Percentiles rank a stretch among this genome's conserved stretches.
Conservation (phyloP, 2,797 vertebrate species). For the Thaleichthys pacificus region DNA sequence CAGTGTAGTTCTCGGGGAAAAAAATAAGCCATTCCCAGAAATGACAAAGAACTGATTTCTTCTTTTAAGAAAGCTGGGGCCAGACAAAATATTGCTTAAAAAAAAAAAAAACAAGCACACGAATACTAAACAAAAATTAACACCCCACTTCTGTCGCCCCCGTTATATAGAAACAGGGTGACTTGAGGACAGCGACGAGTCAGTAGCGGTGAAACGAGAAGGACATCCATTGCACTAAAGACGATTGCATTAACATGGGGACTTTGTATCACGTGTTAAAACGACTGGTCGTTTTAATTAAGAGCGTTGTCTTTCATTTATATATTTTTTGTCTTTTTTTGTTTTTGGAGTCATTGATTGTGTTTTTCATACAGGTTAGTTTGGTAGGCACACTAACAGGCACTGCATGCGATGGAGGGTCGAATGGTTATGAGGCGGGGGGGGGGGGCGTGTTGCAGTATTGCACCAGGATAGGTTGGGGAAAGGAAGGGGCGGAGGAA, state of each 20-base stretch:
- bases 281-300: slow-evolving; percentile 17
- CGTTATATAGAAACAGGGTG: neutral
- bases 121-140: neutral
- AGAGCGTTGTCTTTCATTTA: neutral
- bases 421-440: slow-evolving; percentile 37
- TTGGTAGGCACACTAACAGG: slow-evolving; percentile 77
- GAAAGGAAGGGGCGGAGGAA: neutral
- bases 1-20: neutral
- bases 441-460: slow-evolving; percentile 30
- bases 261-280: slow-evolving; percentile 20
- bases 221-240: slow-evolving; percentile 25
- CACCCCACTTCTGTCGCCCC: neutral
- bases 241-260: slow-evolving; percentile 9
- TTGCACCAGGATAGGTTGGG: slow-evolving; percentile 1
- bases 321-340: neutral
- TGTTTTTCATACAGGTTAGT: slow-evolving; percentile 57
- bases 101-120: slow-evolving; percentile 2
- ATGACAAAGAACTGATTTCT: slow-evolving; percentile 14
- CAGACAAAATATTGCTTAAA: slow-evolving; percentile 8
- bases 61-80: neutral
- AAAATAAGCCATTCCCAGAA: slow-evolving; percentile 9
- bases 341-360: slow-evolving; percentile 39
- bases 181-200: neutral
- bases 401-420: slow-evolving; percentile 74
- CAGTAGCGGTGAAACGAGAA: neutral